Base-by-base conservation (phyloP, 2,888 invertebrate species). In the Caenorhabditis japonica region DNA sequence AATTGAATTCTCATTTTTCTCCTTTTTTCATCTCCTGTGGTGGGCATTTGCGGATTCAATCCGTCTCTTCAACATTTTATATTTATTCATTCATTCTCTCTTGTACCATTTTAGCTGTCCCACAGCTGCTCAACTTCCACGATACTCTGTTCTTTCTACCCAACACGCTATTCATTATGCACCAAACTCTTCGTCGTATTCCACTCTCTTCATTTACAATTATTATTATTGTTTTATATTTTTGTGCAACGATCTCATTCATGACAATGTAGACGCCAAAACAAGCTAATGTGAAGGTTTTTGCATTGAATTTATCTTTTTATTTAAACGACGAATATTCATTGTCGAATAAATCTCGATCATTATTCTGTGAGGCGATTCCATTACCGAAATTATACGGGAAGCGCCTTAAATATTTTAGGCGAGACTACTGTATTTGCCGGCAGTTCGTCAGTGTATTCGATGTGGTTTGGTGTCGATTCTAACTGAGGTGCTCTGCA, bases 211-310 rank as follows among this genome's bases (percentile, higher is more conserved):
- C 17, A 51, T 41, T 30, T 21, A 19, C 17, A n/a, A 39, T 15
- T 7, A 17, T 39, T 21, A 17, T 15, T 39, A 38, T 38, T 56
- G 55, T 64, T 64, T 51, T 56, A 56, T 66, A 66, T 66, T n/a
- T n/a, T 66, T 58, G 66, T 66, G 53, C 66, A 46, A 56, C 66
- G 66, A 66, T 66, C 66, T 66, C 64, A 56, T 34, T 43, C 30
- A 17, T 10, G 19, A 1, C 21, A 17, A 36, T 23, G 15, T 19
- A 15, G 12, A 39, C 30, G 13, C 30, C 41, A 10, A 49, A 47
- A 43, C 41, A 33, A 4, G 19, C 10, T 27, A 30, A 39, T 38
- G 33, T 47, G 13, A 38, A 60, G 51, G 33, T 43, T 38, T 51
- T 39, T 38, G 39, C 4, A 19, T 19, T 43, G 19, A 19, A n/a